A percentile compares a stretch with the other conserved stretches of the same genome.
phyloP scores from a whole-genome alignment of 2,113 vertebrate genomes.

The Columba livia region DNA sequence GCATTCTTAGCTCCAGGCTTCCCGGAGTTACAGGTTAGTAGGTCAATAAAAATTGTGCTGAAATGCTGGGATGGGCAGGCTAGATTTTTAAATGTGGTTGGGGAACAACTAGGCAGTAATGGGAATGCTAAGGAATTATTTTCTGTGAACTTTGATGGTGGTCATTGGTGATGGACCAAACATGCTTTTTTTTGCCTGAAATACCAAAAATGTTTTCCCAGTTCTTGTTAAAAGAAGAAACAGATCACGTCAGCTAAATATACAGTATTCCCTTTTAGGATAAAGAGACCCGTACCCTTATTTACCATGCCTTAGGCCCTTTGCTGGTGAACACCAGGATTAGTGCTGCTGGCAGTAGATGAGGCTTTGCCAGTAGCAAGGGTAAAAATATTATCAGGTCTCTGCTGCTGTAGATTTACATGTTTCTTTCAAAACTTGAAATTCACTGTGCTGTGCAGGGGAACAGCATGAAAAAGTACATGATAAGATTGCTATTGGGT shows the following conservation, averaged over 20 bases:
- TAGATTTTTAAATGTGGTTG: background rate
- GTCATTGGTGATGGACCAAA: background rate
- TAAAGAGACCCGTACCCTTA: background rate
- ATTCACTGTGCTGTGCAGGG: background rate
- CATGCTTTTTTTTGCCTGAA: background rate
- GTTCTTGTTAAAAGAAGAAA: background rate
- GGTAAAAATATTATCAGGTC: background rate
- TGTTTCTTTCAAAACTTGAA: background rate
- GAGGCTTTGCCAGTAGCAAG: background rate
- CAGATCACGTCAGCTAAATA: background rate
- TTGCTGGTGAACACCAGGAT: background rate
- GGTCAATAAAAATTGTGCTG: constrained; percentile 82
- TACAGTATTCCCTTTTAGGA: background rate
- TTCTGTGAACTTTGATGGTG: background rate
- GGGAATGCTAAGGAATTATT: background rate
- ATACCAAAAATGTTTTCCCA: background rate
- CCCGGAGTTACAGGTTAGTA: constrained; percentile 63
- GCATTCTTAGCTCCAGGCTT: constrained; percentile 67
- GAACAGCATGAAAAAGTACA: background rate
- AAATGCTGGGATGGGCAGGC: constrained; percentile 64
- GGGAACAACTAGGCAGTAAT: background rate
- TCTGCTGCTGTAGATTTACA: background rate
- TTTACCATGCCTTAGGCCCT: background rate
- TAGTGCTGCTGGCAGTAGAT: background rate
- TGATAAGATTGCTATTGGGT: rapidly evolving